Conservation (phyloP, 2,113 vertebrate genomes). For the Heterotis niloticus region DNA sequence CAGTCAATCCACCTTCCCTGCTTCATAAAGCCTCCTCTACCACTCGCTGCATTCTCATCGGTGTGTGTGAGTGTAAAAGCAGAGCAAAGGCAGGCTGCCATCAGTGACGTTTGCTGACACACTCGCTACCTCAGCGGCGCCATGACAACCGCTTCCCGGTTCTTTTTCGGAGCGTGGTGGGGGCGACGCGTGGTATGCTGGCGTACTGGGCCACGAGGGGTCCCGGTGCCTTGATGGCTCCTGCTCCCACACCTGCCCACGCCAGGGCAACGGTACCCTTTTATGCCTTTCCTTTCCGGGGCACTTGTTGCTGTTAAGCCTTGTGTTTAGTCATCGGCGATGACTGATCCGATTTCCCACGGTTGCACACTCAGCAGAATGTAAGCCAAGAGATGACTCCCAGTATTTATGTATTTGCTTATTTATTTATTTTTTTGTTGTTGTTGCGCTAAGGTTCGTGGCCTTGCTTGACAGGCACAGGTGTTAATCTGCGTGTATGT, state of each 20-base stretch:
- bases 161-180: slow-evolving; percentile 24
- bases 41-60: not conserved
- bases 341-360: slow-evolving; percentile 17
- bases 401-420: not conserved
- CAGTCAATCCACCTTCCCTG: not conserved
- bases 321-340: slow-evolving; percentile 7
- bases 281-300: not conserved
- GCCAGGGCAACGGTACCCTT: not conserved
- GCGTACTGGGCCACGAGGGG: not conserved
- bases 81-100: not conserved
- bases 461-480: not conserved
- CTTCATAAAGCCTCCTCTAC: not conserved
- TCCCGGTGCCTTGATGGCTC: not conserved
- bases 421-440: not conserved
- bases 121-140: not conserved
- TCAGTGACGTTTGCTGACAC: not conserved
- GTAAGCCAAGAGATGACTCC: slow-evolving; percentile 5
- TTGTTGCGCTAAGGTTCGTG: not conserved
- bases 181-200: not conserved
- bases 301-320: not conserved
- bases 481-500: slow-evolving; percentile 18
- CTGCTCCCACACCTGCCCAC: not conserved
- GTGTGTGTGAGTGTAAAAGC: not conserved
- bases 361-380: not conserved
- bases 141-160: slow-evolving; percentile 17